phyloP scores from a whole-genome alignment of 2,113 vertebrate species.

The Spilogale gracilis region DNA sequence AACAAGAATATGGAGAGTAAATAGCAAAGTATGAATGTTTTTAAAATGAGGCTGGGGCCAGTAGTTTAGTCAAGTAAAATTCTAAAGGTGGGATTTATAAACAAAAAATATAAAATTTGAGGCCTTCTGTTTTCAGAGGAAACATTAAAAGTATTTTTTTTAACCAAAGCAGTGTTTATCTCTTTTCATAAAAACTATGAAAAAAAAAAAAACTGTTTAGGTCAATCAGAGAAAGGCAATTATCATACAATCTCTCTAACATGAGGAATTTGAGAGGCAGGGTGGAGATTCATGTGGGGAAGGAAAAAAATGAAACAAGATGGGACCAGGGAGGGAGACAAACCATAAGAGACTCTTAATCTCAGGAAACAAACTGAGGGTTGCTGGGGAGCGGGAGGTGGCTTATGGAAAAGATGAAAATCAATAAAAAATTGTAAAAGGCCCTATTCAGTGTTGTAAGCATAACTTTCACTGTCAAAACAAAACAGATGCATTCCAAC shows the following conservation, averaged over 20 bases:
- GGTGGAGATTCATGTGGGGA: too few relatives aligned
- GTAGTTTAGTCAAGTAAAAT: neutral
- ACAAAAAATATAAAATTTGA: neutral
- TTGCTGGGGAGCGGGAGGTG: too few relatives aligned
- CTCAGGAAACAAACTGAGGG: too few relatives aligned
- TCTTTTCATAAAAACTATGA: neutral
- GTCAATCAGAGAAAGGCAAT: too few relatives aligned
- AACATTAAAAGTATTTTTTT: constrained; percentile 66
- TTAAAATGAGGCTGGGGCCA: neutral
- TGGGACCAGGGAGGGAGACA: too few relatives aligned
- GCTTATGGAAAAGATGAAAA: too few relatives aligned
- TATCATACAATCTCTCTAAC: too few relatives aligned
- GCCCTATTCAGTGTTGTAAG: constrained; percentile 58
- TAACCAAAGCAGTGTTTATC: constrained; percentile 39
- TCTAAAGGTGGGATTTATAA: constrained; percentile 1
- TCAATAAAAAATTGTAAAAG: too few relatives aligned
- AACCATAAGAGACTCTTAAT: too few relatives aligned
- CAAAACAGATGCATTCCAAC: constrained; percentile 5
- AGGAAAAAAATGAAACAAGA: too few relatives aligned
- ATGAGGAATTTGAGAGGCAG: too few relatives aligned
- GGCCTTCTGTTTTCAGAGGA: neutral
- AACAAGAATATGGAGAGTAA: neutral
- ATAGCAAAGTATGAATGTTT: neutral
- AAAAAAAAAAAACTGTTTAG: too few relatives aligned
- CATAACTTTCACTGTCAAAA: constrained; percentile 26